Base-by-base conservation (phyloP, 2,797 vertebrate species). In the Centroberyx gerrardi region DNA sequence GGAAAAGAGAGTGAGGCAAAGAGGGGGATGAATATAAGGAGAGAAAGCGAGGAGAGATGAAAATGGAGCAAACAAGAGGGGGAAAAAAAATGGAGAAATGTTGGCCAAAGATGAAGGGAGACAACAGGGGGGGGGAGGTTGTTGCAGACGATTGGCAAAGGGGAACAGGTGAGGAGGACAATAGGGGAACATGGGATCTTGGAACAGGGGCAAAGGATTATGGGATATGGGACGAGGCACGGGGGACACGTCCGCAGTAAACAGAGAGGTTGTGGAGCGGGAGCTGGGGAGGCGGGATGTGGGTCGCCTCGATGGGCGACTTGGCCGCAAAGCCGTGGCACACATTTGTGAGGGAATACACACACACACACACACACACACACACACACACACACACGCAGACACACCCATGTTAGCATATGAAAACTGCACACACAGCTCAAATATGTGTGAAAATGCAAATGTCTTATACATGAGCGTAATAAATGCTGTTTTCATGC, bases 191-290 rank as follows among this genome's bases (percentile, higher is more conserved):
- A 88, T 52, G 75, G 82, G 67, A 78, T 88, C 81, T 90, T 92
- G 88, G 87, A 92, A 90, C 63, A 66, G 77, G 73, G 76, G 88
- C 81, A 87, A 85, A 90, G 93, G 92, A 92, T 93, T 93, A 89
- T 88, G 79, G 88, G 87, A 93, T 90, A 85, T 91, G 80, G 92
- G 85, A 92, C 91, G 85, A 85, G 92, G 74, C 88, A 83, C 88
- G 66, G 52, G 92, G 85, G 93, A 91, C 71, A 40, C 68, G 76
- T 84, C 69, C 75, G 62, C 73, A 79, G 85, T 91, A 91, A 91
- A 93, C 87, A 88, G 66, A 80, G 75, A 38, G 81, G 87, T 76
- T 85, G 76, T 79, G 81, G 86, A 88, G 63, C 82, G 85, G 86
- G 90, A 88, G 78, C 76, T 74, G 72, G 78, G 83, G 83, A 85